phyloP scores from a whole-genome alignment of 1,140 invertebrate species.

The Zophobas morio region DNA sequence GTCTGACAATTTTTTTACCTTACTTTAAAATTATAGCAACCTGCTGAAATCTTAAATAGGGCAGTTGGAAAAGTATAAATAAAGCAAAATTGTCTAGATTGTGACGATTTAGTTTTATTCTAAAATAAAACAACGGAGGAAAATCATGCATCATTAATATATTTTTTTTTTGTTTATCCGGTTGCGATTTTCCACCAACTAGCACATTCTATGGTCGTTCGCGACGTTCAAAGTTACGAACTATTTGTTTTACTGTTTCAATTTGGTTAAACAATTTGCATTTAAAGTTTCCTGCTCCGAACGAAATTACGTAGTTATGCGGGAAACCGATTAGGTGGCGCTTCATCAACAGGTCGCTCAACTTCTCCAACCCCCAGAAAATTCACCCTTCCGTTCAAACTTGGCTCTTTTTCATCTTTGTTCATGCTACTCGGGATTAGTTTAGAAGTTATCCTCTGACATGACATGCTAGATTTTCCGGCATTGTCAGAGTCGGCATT shows the following conservation, averaged over 20 bases:
- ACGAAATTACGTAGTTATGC: constrained; percentile 25
- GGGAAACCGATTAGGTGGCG: constrained; percentile 39
- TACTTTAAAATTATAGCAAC: too few species aligned
- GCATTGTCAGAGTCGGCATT: constrained; percentile 15
- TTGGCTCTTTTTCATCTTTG: constrained; percentile 13
- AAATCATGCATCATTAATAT: too few species aligned
- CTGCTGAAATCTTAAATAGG: too few species aligned
- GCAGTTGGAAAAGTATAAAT: too few species aligned
- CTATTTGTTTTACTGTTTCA: neutral
- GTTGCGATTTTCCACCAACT: too few species aligned
- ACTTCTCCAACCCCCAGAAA: constrained; percentile 14
- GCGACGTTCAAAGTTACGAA: too few species aligned
- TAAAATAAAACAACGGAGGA: too few species aligned
- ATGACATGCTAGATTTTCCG: neutral
- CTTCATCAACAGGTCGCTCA: constrained; percentile 32
- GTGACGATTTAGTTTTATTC: too few species aligned
- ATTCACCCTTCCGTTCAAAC: constrained; percentile 7
- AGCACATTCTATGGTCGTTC: too few species aligned
- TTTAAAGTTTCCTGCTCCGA: constrained; percentile 34
- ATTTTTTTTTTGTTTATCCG: too few species aligned
- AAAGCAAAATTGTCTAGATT: too few species aligned
- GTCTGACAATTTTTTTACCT: too few species aligned
- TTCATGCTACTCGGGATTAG: constrained; percentile 11
- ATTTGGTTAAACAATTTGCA: constrained; percentile 2
- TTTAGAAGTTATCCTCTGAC: constrained; percentile 16